Conservation (phyloP, 1,140 invertebrate species). For the Heliconius nattereri region DNA sequence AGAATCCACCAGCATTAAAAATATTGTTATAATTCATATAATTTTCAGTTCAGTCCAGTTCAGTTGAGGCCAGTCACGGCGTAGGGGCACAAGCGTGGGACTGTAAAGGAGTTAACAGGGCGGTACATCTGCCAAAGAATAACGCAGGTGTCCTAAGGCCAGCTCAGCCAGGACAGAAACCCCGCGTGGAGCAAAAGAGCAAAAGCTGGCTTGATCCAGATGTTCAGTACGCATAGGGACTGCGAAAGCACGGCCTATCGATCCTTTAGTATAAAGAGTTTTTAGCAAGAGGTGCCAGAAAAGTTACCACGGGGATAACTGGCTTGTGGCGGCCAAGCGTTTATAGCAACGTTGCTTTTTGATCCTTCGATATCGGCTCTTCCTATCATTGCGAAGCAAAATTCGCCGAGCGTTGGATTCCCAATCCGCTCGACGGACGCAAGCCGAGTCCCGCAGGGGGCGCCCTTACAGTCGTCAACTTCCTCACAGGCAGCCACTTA, state of each 20-base stretch:
- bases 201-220: conserved; percentile 89
- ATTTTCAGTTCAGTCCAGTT: too few relatives aligned
- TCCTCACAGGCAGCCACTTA: too few relatives aligned
- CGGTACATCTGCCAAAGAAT: conserved; percentile 64
- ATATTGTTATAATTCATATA: too few relatives aligned
- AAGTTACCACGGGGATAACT: conserved; percentile 84
- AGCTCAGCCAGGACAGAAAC: conserved; percentile 93
- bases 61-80: too few relatives aligned
- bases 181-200: conserved; percentile 91
- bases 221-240: conserved; percentile 84
- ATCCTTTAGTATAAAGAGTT: conserved; percentile 89
- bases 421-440: too few relatives aligned
- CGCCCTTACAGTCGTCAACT: too few relatives aligned
- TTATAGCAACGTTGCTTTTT: conserved; percentile 92
- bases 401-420: conserved; percentile 92
- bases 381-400: conserved; percentile 93
- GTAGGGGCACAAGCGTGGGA: too few relatives aligned
- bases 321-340: conserved; percentile 89
- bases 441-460: too few relatives aligned
- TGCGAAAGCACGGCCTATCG: conserved; percentile 90
- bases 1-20: too few relatives aligned
- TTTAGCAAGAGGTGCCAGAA: conserved; percentile 87
- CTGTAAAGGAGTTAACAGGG: too few relatives aligned
- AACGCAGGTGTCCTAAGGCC: conserved; percentile 93
- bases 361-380: conserved; percentile 93